Evolutionary conservation across 2,797 vertebrate species (phyloP).

Genomic region (Sphenodon punctatus): DNA sequence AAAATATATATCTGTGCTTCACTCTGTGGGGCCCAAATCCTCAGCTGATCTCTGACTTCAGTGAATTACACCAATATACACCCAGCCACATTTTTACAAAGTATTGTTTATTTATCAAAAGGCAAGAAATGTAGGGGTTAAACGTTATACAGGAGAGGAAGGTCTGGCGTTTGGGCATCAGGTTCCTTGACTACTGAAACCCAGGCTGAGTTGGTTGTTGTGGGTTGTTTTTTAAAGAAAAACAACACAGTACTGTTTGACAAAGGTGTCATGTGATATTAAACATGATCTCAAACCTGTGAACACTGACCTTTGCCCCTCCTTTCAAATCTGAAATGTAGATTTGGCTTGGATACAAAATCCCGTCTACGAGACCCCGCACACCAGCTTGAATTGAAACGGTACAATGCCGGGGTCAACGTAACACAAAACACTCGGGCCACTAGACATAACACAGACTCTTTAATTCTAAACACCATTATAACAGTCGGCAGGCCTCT

Average conservation of each 20-base stretch:
- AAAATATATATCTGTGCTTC: background rate
- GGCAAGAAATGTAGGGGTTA: conserved; percentile 40
- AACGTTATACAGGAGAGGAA: background rate
- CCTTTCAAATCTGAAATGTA: conserved; percentile 75
- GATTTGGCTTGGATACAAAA: conserved; percentile 76
- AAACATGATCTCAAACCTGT: conserved; percentile 75
- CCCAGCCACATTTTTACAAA: conserved; percentile 35
- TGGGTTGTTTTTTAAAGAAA: conserved; percentile 28
- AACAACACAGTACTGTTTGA: conserved; percentile 70
- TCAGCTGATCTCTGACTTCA: background rate
- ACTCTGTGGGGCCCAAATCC: background rate
- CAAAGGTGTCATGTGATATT: conserved; percentile 69
- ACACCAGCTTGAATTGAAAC: conserved; percentile 65
- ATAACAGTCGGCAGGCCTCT: conserved; percentile 77
- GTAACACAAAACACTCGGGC: conserved; percentile 78
- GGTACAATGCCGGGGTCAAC: conserved; percentile 76
- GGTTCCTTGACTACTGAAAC: conserved; percentile 48
- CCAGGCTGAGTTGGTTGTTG: conserved; percentile 11
- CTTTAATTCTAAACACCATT: conserved; percentile 71
- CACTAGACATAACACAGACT: conserved; percentile 92
- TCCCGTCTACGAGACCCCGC: conserved; percentile 62
- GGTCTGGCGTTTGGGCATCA: conserved; percentile 3
- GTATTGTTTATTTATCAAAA: conserved; percentile 52
- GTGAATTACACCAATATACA: background rate
- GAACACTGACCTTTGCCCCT: conserved; percentile 71